Conservation (phyloP, 1,140 invertebrate genomes). For the Zaprionus vittiger region DNA sequence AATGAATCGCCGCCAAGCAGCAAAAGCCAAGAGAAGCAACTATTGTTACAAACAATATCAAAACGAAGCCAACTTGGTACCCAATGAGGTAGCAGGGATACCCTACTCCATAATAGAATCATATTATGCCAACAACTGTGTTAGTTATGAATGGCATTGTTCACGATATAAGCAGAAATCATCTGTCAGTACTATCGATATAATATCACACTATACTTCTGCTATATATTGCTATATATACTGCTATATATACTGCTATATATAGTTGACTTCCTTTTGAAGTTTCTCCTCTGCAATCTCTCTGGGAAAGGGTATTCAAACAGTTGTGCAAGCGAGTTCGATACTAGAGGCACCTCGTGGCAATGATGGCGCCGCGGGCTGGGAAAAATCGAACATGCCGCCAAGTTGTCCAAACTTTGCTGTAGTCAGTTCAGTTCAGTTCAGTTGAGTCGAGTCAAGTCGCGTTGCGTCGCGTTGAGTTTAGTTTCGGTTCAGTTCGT, state of each 20-base stretch:
- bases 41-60: slow-evolving; percentile 42
- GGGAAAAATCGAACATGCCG: slow-evolving; percentile 75
- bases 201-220: background rate
- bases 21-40: slow-evolving; percentile 38
- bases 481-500: slow-evolving; percentile 14
- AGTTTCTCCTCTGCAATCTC: background rate
- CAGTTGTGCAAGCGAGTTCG: slow-evolving; percentile 4
- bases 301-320: slow-evolving; percentile 21
- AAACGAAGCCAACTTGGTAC: slow-evolving; percentile 5
- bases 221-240: background rate
- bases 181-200: background rate
- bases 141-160: background rate
- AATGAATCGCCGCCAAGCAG: slow-evolving; percentile 49
- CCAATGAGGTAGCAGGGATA: background rate
- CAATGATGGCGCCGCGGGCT: slow-evolving; percentile 52
- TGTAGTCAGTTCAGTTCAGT: slow-evolving; percentile 57
- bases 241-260: background rate
- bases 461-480: slow-evolving; percentile 5
- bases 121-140: background rate
- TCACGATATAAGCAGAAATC: background rate
- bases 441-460: slow-evolving; percentile 38
- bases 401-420: slow-evolving; percentile 57
- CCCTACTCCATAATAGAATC: background rate
- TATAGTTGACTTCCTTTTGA: background rate
- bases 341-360: slow-evolving; percentile 42